Conservation (phyloP, 1,140 invertebrate genomes). For the Heliconius himera region DNA sequence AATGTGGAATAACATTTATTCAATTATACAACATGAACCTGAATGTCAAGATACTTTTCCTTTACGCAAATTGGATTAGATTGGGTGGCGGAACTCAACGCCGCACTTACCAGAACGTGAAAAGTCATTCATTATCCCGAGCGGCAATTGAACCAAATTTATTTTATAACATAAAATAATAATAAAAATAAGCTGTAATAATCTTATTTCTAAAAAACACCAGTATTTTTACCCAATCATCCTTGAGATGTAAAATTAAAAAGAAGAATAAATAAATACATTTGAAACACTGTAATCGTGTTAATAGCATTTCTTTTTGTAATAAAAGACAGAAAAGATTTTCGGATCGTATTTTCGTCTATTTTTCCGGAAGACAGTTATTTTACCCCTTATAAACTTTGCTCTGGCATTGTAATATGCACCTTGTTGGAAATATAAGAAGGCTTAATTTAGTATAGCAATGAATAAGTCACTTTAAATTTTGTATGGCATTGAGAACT, state of each 20-base stretch:
- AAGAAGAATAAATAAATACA: background rate
- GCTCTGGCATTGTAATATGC: background rate
- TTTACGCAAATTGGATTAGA: no score
- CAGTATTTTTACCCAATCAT: background rate
- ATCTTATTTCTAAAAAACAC: no score
- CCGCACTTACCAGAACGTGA: no score
- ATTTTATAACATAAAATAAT: no score
- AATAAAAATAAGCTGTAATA: no score
- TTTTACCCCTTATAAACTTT: constrained; percentile 4
- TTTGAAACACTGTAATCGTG: background rate
- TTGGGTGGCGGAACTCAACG: no score
- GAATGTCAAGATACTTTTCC: no score
- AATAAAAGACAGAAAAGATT: constrained; percentile 4
- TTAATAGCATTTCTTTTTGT: constrained; percentile 9
- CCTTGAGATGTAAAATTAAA: no score
- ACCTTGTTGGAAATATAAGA: background rate
- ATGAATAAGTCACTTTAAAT: background rate
- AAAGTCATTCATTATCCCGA: no score
- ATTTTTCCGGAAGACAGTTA: background rate
- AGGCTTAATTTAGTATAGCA: background rate
- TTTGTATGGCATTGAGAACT: background rate
- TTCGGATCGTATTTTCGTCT: constrained; percentile 4
- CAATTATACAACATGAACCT: no score
- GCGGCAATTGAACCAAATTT: no score
- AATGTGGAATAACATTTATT: no score